phyloP scores from a whole-genome alignment of 1,140 invertebrate genomes.

The Eciton burchellii region DNA sequence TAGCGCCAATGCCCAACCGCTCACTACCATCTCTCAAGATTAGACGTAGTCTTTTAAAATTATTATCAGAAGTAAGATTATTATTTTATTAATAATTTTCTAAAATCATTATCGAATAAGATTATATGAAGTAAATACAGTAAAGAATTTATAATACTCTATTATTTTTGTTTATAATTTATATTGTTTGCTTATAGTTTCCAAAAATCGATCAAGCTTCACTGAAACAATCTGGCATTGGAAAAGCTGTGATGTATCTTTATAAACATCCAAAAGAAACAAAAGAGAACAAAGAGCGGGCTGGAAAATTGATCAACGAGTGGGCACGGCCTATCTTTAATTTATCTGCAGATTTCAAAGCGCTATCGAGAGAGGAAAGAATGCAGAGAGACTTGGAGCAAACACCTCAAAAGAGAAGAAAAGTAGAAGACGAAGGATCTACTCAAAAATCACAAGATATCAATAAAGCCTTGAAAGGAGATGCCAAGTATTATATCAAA shows the following conservation, averaged over 20 bases:
- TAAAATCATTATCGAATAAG: constrained; percentile 94
- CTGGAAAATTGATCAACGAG: constrained; percentile 97
- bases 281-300: constrained; percentile 95
- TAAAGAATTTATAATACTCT: background rate
- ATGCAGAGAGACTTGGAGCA: constrained; percentile 96
- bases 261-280: constrained; percentile 99
- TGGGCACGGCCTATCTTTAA: constrained; percentile 99
- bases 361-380: constrained; percentile 93
- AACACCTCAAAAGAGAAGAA: constrained; percentile 90
- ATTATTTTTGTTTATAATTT: constrained; percentile 12
- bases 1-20: constrained; percentile 98
- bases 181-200: constrained; percentile 91
- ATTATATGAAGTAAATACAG: constrained; percentile 24
- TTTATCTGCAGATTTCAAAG: constrained; percentile 97
- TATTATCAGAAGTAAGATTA: constrained; percentile 95
- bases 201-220: constrained; percentile 95
- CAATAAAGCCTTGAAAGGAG: constrained; percentile 87
- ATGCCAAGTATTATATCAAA: constrained; percentile 85
- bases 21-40: constrained; percentile 97
- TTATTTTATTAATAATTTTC: too few species aligned
- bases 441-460: constrained; percentile 86
- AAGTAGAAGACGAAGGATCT: constrained; percentile 83
- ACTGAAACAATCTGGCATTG: constrained; percentile 97
- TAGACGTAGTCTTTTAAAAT: constrained; percentile 94
- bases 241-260: constrained; percentile 99